Conservation (phyloP, 2,888 invertebrate genomes). For the Schizaphis graminum region DNA sequence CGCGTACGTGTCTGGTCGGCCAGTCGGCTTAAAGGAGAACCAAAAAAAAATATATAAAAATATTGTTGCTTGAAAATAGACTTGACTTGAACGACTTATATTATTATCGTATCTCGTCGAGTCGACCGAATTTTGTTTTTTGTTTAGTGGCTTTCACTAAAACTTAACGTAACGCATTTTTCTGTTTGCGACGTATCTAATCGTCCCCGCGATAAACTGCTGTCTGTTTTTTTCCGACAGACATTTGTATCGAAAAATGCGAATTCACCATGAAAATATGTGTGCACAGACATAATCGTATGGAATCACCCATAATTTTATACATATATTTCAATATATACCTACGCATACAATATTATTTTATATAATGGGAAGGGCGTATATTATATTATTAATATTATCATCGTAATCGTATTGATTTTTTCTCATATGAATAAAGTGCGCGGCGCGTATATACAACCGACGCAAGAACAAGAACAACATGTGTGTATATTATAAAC, state of each 20-base stretch:
- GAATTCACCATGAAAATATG: not conserved
- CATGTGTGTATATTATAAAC: not conserved
- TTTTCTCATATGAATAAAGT: not conserved
- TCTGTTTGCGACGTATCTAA: not conserved
- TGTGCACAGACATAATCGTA: not conserved
- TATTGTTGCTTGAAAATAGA: slow-evolving; percentile 12
- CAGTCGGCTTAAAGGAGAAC: slow-evolving; percentile 1
- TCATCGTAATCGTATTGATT: slow-evolving; percentile 33
- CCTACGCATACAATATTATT: not conserved
- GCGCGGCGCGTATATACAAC: not conserved
- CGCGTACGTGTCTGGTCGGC: slow-evolving; percentile 32
- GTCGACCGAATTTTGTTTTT: not conserved
- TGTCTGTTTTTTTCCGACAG: not conserved
- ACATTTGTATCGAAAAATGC: not conserved
- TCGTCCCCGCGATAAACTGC: not conserved
- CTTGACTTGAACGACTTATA: not conserved
- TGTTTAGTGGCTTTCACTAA: not conserved
- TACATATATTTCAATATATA: not conserved
- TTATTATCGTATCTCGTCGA: not conserved
- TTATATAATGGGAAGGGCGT: not conserved
- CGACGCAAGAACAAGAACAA: slow-evolving; percentile 4
- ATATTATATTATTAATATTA: not conserved
- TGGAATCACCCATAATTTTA: not conserved
- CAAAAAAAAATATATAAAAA: not conserved
- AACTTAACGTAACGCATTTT: not conserved